Evolutionary conservation across 2,113 vertebrate species (phyloP).

Genomic region (Microcebus griseorufus): DNA sequence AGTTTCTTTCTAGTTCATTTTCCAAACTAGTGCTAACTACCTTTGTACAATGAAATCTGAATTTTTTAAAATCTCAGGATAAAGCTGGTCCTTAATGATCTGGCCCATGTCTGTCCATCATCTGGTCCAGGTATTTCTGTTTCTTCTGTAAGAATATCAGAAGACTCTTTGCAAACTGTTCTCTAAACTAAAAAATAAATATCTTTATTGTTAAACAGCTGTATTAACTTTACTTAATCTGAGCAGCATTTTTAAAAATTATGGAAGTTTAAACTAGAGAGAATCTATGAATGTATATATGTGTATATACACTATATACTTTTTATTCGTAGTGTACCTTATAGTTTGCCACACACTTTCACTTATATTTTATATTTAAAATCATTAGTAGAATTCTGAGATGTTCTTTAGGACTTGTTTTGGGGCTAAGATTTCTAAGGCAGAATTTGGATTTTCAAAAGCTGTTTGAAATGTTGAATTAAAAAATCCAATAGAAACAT

Average conservation of each 20-base stretch:
- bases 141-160: not conserved
- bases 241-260: not conserved
- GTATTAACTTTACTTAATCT: not conserved
- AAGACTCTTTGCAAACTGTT: not conserved
- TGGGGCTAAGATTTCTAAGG: not conserved
- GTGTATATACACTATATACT: not conserved
- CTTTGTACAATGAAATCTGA: constrained; percentile 1
- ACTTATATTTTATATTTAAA: not conserved
- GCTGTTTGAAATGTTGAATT: not conserved
- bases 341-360: not conserved
- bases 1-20: constrained; percentile 24
- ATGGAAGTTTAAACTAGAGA: not conserved
- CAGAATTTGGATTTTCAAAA: constrained; percentile 38
- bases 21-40: not conserved
- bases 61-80: not conserved
- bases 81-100: not conserved
- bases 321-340: not conserved
- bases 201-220: not conserved
- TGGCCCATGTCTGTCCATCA: not conserved
- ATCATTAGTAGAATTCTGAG: not conserved
- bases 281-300: not conserved
- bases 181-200: constrained; percentile 4
- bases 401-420: not conserved
- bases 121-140: not conserved
- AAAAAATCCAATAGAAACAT: not conserved